A percentile compares a stretch with the other conserved stretches of the same genome.
These are phyloP conservation scores for Drosophila triauraria DNA, from an alignment of 1,140 invertebrate genomes.

Conservation along the genomic window DNA sequence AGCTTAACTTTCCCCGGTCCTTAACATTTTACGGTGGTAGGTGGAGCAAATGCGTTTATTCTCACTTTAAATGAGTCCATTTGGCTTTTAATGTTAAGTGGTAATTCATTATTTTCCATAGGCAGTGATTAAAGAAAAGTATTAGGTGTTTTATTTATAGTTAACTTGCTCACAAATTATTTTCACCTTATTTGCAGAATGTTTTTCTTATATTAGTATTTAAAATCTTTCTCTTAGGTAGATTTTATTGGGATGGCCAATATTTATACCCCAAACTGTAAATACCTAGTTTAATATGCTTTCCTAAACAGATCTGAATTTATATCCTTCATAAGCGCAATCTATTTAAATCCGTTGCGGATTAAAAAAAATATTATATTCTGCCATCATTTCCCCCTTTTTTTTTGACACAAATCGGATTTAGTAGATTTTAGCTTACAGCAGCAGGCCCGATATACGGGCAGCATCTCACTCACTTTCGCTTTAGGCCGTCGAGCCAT, in stretches of 20 bases:
- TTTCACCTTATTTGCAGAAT: too few relatives aligned
- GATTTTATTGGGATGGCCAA: too few relatives aligned
- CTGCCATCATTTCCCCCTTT: neutral
- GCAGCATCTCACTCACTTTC: constrained; percentile 11
- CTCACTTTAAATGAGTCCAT: neutral
- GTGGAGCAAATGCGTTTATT: constrained; percentile 1
- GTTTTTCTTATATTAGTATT: too few relatives aligned
- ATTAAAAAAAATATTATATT: constrained; percentile 3
- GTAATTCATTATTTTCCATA: neutral
- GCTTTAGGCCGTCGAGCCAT: constrained; percentile 38
- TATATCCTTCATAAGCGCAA: neutral
- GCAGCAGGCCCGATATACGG: neutral
- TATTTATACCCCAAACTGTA: too few relatives aligned
- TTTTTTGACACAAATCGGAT: constrained; percentile 47
- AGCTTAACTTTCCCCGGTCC: constrained; percentile 9
- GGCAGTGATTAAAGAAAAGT: neutral
- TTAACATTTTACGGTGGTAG: constrained; percentile 14
- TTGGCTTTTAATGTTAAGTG: neutral
- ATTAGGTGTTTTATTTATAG: neutral
- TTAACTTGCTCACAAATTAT: too few relatives aligned
- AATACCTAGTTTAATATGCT: neutral
- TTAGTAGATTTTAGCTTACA: constrained; percentile 23
- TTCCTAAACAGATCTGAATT: neutral
- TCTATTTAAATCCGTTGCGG: constrained; percentile 8
- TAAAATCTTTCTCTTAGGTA: too few relatives aligned